Percentiles rank a stretch among this genome's conserved stretches.
Evolutionary conservation across 2,797 vertebrate genomes (phyloP).

Genomic region (Zenarchopterus dispar): DNA sequence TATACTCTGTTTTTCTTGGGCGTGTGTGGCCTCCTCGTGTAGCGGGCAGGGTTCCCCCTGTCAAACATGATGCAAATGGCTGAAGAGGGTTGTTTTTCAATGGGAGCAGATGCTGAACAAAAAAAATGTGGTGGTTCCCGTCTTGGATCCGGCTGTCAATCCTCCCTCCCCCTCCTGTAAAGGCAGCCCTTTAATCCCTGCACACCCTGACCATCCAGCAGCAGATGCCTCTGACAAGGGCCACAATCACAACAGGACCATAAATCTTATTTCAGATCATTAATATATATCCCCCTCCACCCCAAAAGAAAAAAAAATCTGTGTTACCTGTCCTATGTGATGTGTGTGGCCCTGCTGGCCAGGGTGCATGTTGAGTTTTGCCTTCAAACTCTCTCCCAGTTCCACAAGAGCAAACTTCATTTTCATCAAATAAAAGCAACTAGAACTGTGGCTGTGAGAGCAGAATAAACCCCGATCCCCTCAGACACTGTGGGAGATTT

Average conservation of each 20-base stretch:
- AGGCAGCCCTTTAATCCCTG: constrained; percentile 61
- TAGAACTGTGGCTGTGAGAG: no score
- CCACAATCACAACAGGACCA: constrained; percentile 27
- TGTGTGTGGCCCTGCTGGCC: no score
- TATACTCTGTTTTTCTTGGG: constrained; percentile 53
- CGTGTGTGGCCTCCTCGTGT: constrained; percentile 60
- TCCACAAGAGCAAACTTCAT: no score
- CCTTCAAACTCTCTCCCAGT: no score
- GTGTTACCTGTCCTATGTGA: no score
- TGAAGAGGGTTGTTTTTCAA: constrained; percentile 65
- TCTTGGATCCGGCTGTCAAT: constrained; percentile 54
- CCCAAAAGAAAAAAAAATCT: no score
- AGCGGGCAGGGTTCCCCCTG: constrained; percentile 37
- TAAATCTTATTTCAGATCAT: neutral
- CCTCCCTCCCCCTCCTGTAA: constrained; percentile 66
- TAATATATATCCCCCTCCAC: no score
- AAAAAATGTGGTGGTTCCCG: constrained; percentile 70
- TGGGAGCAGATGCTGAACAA: constrained; percentile 81
- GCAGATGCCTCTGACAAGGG: constrained; percentile 49
- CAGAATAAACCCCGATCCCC: no score
- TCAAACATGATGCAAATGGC: constrained; percentile 63
- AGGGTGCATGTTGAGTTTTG: no score
- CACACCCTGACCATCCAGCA: constrained; percentile 49
- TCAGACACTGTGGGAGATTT: no score
- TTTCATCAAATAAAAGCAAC: no score